Base-by-base conservation (phyloP, 1,140 invertebrate species). In the Muscidifurax raptorellus region DNA sequence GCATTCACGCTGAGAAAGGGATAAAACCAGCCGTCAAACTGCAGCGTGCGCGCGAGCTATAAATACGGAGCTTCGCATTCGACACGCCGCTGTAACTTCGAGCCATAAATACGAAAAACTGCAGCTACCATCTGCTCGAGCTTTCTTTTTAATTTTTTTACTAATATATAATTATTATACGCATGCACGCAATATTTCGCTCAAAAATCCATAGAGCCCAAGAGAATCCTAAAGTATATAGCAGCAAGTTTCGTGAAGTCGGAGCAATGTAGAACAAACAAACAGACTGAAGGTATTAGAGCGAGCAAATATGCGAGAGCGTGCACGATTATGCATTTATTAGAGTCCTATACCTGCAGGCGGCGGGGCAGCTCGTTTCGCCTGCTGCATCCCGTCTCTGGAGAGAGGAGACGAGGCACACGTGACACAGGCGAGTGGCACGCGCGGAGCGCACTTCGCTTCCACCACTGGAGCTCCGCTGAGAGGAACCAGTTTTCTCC, bases 351-450 rank as follows among this genome's bases (percentile, higher is more conserved):
- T 83, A 82, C 77, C 47, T 85, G 71, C 85, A 47, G 82, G 79
- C 86, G 77, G 64, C 47, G n/a, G n/a, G n/a, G n/a, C n/a, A n/a
- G 85, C 86, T 91, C 91, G 88, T 88, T 85, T 89, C 22, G 69
- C 69, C 69, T 27, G 25, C 71, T 40, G 28, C 3, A 28, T 69
- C 13, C 22, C 52, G 7, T 22, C 52, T 59, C 52, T 79, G 88
- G 89, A 89, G 89, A 79, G 77, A n/a, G n/a, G 47, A 67, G 22
- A 40, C 18, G 77, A 75, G 64, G 82, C 86, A 91, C 91, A 91
- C 91, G 90, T 92, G 91, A 92, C 92, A 92, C 91, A 90, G 91
- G 91, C 90, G 92, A 91, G 91, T 89, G 91, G 90, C 92, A 91
- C 92, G 91, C 90, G 91, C 91, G 89, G 87, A 90, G 89, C 90